Evolutionary conservation across 2,113 vertebrate genomes (phyloP), one percentile per base, ranked within the genome.

Genomic region (Octodon degus): DNA sequence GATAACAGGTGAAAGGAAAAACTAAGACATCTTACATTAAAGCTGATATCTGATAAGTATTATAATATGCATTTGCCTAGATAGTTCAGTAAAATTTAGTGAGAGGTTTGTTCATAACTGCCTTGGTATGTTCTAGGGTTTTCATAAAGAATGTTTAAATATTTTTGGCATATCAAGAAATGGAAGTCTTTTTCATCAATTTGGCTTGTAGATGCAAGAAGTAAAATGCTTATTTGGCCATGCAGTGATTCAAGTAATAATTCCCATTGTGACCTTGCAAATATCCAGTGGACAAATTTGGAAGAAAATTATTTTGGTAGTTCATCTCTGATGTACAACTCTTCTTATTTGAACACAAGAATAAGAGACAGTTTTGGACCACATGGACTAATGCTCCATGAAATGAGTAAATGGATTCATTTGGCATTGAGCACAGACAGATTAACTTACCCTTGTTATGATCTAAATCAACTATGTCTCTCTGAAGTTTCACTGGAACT

Each of bases 161-260:
- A 79, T 32, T 6, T 5, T 32, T 17, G 1, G 11, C 11, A 20
- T 58, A 17, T 53, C 20, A 55, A 53, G 11, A 86, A 24, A 77
- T 1, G 3, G 40, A 82, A 77, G 11, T 0, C 7, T 72, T 91
- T 76, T 55, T 14, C 11, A 81, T 0, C 24, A 68, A 0, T 11
- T 37, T 1, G 7, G 9, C 0, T 22, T 84, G 27, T 2, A 72
- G 5, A 10, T 17, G 2, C 47, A 72, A 43, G 19, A 7, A 34
- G 12, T 32, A 72, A 94, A 74, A 55, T 8, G 1, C 2, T 74
- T 53, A n/a, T 0, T 1, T 83, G 22, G 34, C 3, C 16, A 16
- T 55, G n/a, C 11, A 27, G 1, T 4, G 24, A 11, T 47, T 22
- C 37, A 60, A 60, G 7, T 14, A 30, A 16, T 24, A 3, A 76